These are phyloP conservation scores for Oscarella lobularis DNA, from an alignment of 37 sponge, comb jelly and placozoan genomes.

Conservation along the genomic window DNA sequence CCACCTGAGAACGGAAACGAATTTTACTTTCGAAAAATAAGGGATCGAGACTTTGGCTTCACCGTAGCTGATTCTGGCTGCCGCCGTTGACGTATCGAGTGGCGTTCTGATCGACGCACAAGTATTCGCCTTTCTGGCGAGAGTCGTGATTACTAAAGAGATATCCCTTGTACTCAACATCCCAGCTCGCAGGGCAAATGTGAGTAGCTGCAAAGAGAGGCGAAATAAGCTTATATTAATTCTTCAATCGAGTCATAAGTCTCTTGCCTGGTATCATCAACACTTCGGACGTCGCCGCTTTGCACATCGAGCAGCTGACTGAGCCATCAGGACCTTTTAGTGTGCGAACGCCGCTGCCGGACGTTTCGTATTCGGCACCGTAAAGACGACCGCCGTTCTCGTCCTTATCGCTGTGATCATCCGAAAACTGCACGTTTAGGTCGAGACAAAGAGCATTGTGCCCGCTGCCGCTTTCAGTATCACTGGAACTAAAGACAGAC, in stretches of 20 bases:
- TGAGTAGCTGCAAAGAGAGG: slow-evolving; percentile 3
- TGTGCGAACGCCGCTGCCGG: neutral
- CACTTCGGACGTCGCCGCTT: neutral
- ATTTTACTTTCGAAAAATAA: too few species aligned
- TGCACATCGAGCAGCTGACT: neutral
- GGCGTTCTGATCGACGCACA: slow-evolving; percentile 11
- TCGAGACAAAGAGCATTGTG: neutral
- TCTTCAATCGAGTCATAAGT: too few species aligned
- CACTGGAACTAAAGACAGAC: neutral
- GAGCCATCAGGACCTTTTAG: neutral
- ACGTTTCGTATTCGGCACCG: neutral
- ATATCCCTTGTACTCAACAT: slow-evolving; percentile 11
- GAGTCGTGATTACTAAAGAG: neutral
- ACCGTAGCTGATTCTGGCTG: neutral
- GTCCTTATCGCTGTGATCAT: neutral
- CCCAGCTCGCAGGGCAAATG: slow-evolving; percentile 12
- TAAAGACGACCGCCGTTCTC: neutral
- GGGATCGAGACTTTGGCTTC: neutral
- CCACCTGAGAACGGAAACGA: neutral
- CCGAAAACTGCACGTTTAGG: neutral
- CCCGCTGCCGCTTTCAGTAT: neutral
- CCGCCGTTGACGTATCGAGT: neutral
- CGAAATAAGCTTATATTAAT: too few species aligned
- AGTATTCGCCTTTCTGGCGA: neutral
- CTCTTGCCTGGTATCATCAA: neutral